A percentile compares a stretch with the other conserved stretches of the same genome.
phyloP scores from a whole-genome alignment of 2,113 vertebrate genomes.

The Hydrolagus affinis region DNA sequence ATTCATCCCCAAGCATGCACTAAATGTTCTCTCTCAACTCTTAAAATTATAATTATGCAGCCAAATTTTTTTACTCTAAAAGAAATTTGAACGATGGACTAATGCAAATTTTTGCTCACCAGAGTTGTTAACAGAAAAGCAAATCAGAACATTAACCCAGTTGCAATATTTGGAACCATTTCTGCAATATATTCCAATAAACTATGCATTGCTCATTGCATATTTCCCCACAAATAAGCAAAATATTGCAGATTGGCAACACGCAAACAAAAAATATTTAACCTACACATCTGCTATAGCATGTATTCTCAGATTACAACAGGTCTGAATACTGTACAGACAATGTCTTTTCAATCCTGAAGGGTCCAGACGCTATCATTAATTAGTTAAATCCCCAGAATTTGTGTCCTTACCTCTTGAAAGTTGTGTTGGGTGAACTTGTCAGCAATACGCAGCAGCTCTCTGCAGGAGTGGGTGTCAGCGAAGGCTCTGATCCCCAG shows the following conservation, averaged over 20 bases:
- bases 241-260: not conserved
- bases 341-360: slow-evolving; percentile 31
- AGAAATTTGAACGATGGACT: not conserved
- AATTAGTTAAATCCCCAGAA: slow-evolving; percentile 12
- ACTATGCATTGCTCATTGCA: no score
- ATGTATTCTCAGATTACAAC: not conserved
- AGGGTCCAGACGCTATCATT: slow-evolving; percentile 37
- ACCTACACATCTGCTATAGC: not conserved
- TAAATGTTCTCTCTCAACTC: no score
- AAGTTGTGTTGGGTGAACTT: slow-evolving; percentile 99
- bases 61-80: not conserved
- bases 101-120: not conserved
- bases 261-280: not conserved
- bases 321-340: not conserved
- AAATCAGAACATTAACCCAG: not conserved
- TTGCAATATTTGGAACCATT: not conserved
- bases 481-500: slow-evolving; percentile 94
- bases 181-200: no score
- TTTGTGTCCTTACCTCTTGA: slow-evolving; percentile 72
- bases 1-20: no score
- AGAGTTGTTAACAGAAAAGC: no score
- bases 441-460: slow-evolving; percentile 90
- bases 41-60: not conserved
- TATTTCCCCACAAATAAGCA: no score
- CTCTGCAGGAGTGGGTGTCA: slow-evolving; percentile 92